Percentiles rank a stretch among this genome's conserved stretches.
Evolutionary conservation across 2,797 vertebrate species (phyloP).

Genomic region (Rhinophrynus dorsalis): DNA sequence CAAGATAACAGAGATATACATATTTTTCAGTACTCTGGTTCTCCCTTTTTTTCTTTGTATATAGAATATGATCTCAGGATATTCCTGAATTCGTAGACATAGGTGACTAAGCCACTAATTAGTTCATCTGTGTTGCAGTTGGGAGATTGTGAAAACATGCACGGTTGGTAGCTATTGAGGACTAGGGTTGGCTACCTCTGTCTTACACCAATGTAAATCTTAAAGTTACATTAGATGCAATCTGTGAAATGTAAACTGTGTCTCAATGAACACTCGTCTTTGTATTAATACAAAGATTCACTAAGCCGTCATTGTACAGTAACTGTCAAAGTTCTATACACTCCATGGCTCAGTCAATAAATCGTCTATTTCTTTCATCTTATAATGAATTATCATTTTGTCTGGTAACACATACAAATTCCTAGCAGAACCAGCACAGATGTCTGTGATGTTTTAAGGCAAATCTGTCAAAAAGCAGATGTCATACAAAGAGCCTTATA

Average conservation of each 20-base stretch:
- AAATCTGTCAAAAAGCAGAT: conserved; percentile 32
- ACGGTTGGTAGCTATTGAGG: too few species aligned
- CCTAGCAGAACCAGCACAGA: conserved; percentile 34
- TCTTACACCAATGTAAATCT: conserved; percentile 16
- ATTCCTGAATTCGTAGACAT: too few species aligned
- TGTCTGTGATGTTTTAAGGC: conserved; percentile 31
- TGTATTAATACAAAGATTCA: not conserved
- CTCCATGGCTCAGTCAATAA: conserved; percentile 28
- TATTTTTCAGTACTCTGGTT: too few species aligned
- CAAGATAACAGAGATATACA: too few species aligned
- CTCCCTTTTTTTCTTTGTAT: too few species aligned
- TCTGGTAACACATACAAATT: conserved; percentile 40
- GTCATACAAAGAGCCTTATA: conserved; percentile 33
- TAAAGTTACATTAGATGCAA: not conserved
- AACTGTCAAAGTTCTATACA: conserved; percentile 18
- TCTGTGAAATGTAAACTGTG: not conserved
- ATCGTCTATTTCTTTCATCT: conserved; percentile 23
- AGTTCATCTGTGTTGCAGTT: too few species aligned
- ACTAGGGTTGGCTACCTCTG: too few species aligned
- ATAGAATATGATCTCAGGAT: too few species aligned
- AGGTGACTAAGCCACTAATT: too few species aligned
- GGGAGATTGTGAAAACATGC: too few species aligned
- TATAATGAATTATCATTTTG: conserved; percentile 29
- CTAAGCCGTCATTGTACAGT: conserved; percentile 36
- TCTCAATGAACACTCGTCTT: conserved; percentile 1